Conservation (phyloP, 92 coral and sea anemone species). For the Siderastrea siderea region DNA sequence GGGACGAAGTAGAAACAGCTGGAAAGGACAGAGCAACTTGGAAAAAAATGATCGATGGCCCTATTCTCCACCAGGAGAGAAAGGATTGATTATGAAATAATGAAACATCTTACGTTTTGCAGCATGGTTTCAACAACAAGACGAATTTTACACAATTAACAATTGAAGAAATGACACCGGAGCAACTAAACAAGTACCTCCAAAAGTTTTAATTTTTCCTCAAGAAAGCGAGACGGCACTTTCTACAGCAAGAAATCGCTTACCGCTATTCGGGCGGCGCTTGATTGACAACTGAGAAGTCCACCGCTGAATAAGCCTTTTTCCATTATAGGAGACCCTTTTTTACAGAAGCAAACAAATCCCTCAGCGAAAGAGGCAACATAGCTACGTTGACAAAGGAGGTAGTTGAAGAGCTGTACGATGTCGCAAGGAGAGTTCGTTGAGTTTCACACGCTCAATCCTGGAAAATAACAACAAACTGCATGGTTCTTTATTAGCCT, state of each 20-base stretch:
- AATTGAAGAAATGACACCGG: slow-evolving; percentile 38
- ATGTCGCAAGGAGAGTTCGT: slow-evolving; percentile 58
- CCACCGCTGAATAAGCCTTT: neutral
- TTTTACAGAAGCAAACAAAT: neutral
- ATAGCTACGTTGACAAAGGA: slow-evolving; percentile 55
- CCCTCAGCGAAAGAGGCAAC: slow-evolving; percentile 54
- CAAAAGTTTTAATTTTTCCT: neutral
- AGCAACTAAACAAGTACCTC: slow-evolving; percentile 1
- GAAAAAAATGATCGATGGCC: no score
- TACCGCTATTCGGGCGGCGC: neutral
- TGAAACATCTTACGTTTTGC: no score
- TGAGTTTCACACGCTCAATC: slow-evolving; percentile 38
- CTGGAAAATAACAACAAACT: slow-evolving; percentile 57
- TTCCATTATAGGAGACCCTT: neutral
- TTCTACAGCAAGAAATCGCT: neutral
- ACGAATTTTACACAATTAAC: slow-evolving; percentile 34
- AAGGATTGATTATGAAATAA: no score
- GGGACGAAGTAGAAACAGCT: no score
- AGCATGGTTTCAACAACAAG: slow-evolving; percentile 37
- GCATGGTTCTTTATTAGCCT: slow-evolving; percentile 59
- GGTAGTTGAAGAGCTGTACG: slow-evolving; percentile 40
- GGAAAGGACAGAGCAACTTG: no score
- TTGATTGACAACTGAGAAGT: neutral
- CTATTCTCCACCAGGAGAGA: no score
- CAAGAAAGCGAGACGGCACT: neutral